Base-by-base conservation (phyloP, 1,140 invertebrate species). In the Brachystomella parvula region DNA sequence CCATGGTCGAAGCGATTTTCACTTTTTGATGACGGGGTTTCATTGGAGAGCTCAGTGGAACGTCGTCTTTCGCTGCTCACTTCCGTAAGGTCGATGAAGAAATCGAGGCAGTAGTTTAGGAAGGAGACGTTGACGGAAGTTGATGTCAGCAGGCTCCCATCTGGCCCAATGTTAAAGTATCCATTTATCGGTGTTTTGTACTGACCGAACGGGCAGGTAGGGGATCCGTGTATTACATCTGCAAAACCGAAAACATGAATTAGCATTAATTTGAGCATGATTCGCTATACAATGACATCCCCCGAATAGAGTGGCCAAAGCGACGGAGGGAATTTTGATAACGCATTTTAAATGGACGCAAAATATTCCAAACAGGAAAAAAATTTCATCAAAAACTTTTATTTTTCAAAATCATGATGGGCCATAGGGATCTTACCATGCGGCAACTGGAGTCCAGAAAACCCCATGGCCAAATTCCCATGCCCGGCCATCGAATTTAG, bases 91-190 rank as follows among this genome's bases (percentile, higher is more conserved):
- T 71, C 57, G n/a, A 57, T 28, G 35, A 73, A 70, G 35, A 70
- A 59, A 39, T 73, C 71, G 24, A 73, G 17, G 44, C 71, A 73
- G 44, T 73, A 73, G 26, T 65, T 33, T 0, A 69, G 62, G 28
- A 70, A 71, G 1, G 71, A 49, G 15, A 61, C 64, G 30, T 21
- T 65, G 9, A 67, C 2, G 9, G 59, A 32, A 9, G 28, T 33
- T 21, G 62, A 57, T 6, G 56, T 35, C 1, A 63, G 39, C 9
- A 66, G 44, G 32, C 30, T 61, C 30, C 61, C 59, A 61, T 71
- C 56, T 1, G 59, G 63, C 0, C 47, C 66, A 21, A 72, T 47
- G 3, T 61, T 53, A 26, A 59, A 66, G 1, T 61, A 49, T 1
- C 29, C 60, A 17, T 64, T 47, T 6, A 67, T 57, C 12, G 31